Base-by-base conservation (phyloP, 2,888 invertebrate species). In the Oscheius onirici region DNA sequence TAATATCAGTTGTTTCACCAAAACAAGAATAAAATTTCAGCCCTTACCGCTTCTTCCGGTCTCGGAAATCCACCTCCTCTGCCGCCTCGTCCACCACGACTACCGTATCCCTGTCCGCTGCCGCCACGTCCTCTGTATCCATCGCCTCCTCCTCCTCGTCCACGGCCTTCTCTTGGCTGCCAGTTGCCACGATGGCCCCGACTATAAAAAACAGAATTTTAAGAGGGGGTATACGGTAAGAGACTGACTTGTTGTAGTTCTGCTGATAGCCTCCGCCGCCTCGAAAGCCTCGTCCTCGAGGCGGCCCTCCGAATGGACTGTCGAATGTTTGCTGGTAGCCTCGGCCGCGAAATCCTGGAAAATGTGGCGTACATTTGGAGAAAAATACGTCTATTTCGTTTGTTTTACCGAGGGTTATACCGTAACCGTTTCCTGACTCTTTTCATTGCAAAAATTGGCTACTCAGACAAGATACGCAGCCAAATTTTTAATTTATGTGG, bases 121-220 rank as follows among this genome's bases (percentile, higher is more conserved):
- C 69, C 69, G 15, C 69, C 60, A 15, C 58, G 65, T 34, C 58
- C 41, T 17, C 24, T 60, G 49, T 22, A 22, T 13, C 49, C 63
- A 11, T 49, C 63, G 20, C 63, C 63, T 46, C 63, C 22, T 46
- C 63, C 22, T 8, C 55, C 55, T 15, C 54, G 26, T 22, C 67
- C 55, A 10, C 67, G 52, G 34, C 22, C 24, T 24, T 24, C 40
- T 41, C 58, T 34, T 1, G 49, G 51, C 24, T 44, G 28, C 13
- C 22, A 44, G 26, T 54, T 40, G 2, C 28, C 26, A 10, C 44
- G 20, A n/a, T 15, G n/a, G 3, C 58, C 28, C 22, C 57, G n/a
- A 28, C 34, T 43, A 15, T 22, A n/a, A n/a, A n/a, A n/a, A n/a
- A n/a, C n/a, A 54, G 17, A 26, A 57, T 26, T 11, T 17, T 40